These are phyloP conservation scores for Aptenodytes patagonicus DNA, from an alignment of 2,113 vertebrate genomes.

Conservation along the genomic window DNA sequence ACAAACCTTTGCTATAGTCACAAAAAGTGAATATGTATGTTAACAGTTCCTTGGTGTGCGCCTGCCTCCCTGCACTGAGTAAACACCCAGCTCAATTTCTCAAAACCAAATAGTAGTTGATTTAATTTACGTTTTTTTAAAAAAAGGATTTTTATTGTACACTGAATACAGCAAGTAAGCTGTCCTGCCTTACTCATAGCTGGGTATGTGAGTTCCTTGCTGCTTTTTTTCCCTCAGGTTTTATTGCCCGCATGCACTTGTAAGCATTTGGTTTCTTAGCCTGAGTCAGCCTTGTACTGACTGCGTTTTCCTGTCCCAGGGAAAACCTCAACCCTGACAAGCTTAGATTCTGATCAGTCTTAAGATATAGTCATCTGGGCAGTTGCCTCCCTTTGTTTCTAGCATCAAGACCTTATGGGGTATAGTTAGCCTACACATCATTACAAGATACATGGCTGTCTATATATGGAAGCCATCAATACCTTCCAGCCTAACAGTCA, in stretches of 20 bases:
- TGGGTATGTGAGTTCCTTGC: not conserved
- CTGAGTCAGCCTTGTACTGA: not conserved
- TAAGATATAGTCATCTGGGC: not conserved
- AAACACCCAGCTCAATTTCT: not conserved
- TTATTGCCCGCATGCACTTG: not conserved
- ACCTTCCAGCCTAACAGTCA: not conserved
- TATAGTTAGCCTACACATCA: not conserved
- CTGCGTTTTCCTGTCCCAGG: not conserved
- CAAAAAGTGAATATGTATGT: not conserved
- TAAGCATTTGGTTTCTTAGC: not conserved
- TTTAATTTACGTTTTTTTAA: not conserved
- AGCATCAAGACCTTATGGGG: not conserved
- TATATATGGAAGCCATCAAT: not conserved
- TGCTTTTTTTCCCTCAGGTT: not conserved
- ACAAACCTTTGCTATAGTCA: not conserved
- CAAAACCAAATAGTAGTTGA: not conserved
- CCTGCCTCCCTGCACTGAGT: rapidly evolving
- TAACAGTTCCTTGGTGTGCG: not conserved
- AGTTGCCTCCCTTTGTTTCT: not conserved
- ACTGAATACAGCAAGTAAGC: not conserved
- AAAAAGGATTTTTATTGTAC: not conserved
- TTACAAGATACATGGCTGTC: not conserved
- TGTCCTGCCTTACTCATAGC: not conserved
- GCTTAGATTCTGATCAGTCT: not conserved
- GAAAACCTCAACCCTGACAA: not conserved